A percentile compares a stretch with the other conserved stretches of the same genome.
phyloP scores from a whole-genome alignment of 2,888 invertebrate species.

The Polyommatus icarus region DNA sequence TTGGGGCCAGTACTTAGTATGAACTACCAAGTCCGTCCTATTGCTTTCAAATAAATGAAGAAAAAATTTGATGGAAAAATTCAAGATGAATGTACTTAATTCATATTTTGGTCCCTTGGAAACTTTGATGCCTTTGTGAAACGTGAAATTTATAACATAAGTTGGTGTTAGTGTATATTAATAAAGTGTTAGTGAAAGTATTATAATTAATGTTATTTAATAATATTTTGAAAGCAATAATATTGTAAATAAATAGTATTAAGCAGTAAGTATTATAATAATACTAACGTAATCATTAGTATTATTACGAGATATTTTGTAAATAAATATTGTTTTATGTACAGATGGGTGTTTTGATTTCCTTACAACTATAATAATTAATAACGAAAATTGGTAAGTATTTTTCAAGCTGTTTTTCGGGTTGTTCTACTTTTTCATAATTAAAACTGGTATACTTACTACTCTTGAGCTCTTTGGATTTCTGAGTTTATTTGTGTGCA shows the following conservation, averaged over 20 bases:
- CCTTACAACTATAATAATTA: not conserved
- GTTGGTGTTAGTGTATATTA: slow-evolving; percentile 5
- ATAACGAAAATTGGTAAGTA: not conserved
- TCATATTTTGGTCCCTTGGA: not conserved
- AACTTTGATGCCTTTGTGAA: not conserved
- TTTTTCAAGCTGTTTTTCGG: not conserved
- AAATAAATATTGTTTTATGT: slow-evolving; percentile 32
- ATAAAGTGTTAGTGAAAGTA: not conserved
- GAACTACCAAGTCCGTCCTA: not conserved
- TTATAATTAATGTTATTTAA: slow-evolving; percentile 20
- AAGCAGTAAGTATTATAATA: slow-evolving; percentile 14
- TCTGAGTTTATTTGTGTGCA: too few relatives aligned
- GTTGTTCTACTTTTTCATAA: too few relatives aligned
- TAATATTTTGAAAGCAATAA: slow-evolving; percentile 28
- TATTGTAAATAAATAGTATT: slow-evolving; percentile 30
- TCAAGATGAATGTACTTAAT: not conserved
- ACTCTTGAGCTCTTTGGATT: too few relatives aligned
- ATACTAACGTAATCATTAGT: slow-evolving; percentile 12
- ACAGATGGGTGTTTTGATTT: slow-evolving; percentile 16
- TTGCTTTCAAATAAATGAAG: not conserved
- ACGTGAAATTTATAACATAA: not conserved
- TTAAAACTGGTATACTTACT: too few relatives aligned
- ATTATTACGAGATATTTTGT: slow-evolving; percentile 26
- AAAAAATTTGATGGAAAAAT: too few relatives aligned
- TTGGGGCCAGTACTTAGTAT: not conserved